Evolutionary conservation across 1,140 invertebrate genomes (phyloP), one percentile per base, ranked within the genome.

Genomic region (Thalassaphorura encarpata): DNA sequence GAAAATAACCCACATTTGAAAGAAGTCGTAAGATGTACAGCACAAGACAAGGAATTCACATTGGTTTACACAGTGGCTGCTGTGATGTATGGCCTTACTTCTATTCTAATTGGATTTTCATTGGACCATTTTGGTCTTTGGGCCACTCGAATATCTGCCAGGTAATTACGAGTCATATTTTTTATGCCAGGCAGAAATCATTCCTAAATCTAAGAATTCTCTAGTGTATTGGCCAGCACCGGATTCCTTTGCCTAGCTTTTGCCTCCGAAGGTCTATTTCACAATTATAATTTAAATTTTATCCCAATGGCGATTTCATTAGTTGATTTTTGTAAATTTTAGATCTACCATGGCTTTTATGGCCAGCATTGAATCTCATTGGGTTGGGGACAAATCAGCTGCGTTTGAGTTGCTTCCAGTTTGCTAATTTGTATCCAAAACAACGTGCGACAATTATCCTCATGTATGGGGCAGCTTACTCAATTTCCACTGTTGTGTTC

Each of bases 221-320:
- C 33, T 8, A 62, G 60, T 29, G 18, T 43, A 13, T 33, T 62
- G 41, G 27, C 53, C 2, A 19, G 23, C n/a, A 33, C 16, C 5
- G 61, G 61, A 43, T 60, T 63, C 27, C 41, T 60, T 18, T 60
- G 40, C 31, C 54, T 63, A 0, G 52, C 57, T n/a, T 60, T 55
- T 45, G 52, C 47, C 11, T 48, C 49, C 2, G 42, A 52, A 56
- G 57, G 61, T 63, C 29, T 31, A 39, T 13, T 13, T 1, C 6
- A 3, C 16, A 4, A 11, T 51, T 31, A 36, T 39, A 23, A 49
- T 33, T 51, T 3, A 36, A 6, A 11, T 24, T 15, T 24, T 5
- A 8, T 47, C 15, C 5, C 11, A 11, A n/a, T 8, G 4, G 6
- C 19, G 6, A 47, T 47, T 6, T 29, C 29, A 13, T 52, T n/a